phyloP scores from a whole-genome alignment of 2,113 vertebrate genomes.

The Anser brachyrhynchus region DNA sequence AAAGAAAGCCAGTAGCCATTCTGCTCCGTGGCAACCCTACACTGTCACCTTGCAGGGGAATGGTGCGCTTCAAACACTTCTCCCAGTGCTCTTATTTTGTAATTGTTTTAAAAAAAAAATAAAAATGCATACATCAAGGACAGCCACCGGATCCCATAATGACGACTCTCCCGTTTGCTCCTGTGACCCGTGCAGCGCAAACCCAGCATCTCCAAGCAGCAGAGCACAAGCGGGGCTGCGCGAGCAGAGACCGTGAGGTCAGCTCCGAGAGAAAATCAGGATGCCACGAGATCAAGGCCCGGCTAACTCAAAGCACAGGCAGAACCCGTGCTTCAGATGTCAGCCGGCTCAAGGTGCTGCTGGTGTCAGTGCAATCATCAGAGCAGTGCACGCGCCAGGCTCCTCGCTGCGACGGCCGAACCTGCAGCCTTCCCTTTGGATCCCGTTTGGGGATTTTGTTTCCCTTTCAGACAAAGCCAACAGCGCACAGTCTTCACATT shows the following conservation, averaged over 20 bases:
- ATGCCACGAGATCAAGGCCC: slow-evolving; percentile 35
- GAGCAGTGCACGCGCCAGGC: background rate
- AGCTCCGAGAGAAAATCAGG: slow-evolving; percentile 36
- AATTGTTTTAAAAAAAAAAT: background rate
- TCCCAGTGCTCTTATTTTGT: background rate
- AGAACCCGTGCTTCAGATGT: slow-evolving; percentile 10
- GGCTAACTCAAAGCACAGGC: slow-evolving; percentile 54
- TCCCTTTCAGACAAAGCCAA: slow-evolving; percentile 62
- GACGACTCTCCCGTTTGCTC: slow-evolving; percentile 18
- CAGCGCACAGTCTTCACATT: background rate
- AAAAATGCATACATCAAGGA: background rate
- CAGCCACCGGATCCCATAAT: background rate
- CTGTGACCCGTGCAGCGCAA: slow-evolving; percentile 22
- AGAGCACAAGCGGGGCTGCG: slow-evolving; percentile 9
- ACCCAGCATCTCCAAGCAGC: background rate
- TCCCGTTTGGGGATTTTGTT: slow-evolving; percentile 58
- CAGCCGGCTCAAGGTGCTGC: slow-evolving; percentile 42
- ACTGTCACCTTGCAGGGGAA: background rate
- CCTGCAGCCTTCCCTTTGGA: background rate
- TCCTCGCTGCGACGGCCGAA: background rate
- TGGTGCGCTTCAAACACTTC: background rate
- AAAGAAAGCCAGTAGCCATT: background rate
- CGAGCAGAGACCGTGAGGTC: slow-evolving; percentile 24
- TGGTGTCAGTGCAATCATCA: slow-evolving; percentile 48
- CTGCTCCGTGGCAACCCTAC: background rate